Percentiles rank a stretch among this genome's conserved stretches.
These are phyloP conservation scores for Psophia crepitans DNA, from an alignment of 2,113 vertebrate species.

Conservation along the genomic window DNA sequence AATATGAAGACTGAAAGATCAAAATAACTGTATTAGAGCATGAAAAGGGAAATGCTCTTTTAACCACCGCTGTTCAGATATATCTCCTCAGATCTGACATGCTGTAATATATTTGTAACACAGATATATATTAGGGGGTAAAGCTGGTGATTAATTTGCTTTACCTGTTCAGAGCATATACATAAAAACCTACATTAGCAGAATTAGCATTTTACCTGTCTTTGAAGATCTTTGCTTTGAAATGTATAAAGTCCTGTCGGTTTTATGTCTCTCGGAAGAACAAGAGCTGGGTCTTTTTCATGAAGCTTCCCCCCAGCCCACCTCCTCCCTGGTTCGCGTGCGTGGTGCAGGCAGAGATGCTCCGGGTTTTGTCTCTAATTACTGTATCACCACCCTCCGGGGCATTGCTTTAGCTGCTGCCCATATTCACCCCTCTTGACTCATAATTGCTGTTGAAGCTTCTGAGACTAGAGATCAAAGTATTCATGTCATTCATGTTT, in stretches of 20 bases:
- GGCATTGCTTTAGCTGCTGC: conserved; percentile 46
- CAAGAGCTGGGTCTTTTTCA: background rate
- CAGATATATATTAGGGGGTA: conserved; percentile 50
- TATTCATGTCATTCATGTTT: conserved; percentile 38
- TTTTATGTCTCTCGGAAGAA: conserved; percentile 32
- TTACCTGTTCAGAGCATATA: conserved; percentile 71
- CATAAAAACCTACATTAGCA: conserved; percentile 70
- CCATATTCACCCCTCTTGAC: conserved; percentile 57
- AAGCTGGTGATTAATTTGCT: conserved; percentile 61
- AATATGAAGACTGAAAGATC: conserved; percentile 63
- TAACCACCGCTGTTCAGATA: conserved; percentile 40
- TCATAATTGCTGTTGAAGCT: conserved; percentile 56
- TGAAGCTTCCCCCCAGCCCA: background rate
- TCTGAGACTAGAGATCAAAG: conserved; percentile 63
- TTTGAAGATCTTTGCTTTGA: conserved; percentile 77
- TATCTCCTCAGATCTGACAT: conserved; percentile 67
- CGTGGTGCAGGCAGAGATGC: background rate
- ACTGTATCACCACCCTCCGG: background rate
- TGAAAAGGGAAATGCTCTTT: conserved; percentile 66
- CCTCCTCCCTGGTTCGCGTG: background rate
- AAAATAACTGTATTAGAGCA: conserved; percentile 56
- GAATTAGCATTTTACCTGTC: conserved; percentile 67
- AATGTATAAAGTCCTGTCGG: conserved; percentile 44
- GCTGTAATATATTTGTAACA: conserved; percentile 65
- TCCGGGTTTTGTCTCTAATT: conserved; percentile 40